These are phyloP conservation scores for Drosophila sturtevanti DNA, from an alignment of 1,140 invertebrate species.

Conservation along the genomic window DNA sequence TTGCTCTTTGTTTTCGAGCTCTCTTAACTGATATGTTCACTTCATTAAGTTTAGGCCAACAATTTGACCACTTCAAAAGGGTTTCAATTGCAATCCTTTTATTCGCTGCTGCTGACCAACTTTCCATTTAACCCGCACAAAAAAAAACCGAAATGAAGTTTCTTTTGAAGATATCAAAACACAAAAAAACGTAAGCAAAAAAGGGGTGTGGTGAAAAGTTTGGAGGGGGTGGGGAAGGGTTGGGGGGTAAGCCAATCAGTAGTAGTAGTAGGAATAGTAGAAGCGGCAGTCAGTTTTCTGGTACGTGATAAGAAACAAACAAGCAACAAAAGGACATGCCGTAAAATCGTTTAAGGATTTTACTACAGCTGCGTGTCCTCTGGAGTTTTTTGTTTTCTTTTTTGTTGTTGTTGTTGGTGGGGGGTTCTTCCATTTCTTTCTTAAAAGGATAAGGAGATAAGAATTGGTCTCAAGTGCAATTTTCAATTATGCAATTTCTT, in stretches of 20 bases:
- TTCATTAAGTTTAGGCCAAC: conserved; percentile 64
- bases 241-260: background rate
- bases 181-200: background rate
- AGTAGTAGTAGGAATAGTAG: background rate
- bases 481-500: conserved; percentile 80
- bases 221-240: background rate
- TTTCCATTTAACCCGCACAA: conserved; percentile 31
- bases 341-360: conserved; percentile 1
- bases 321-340: background rate
- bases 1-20: conserved; percentile 29
- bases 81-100: conserved; percentile 24
- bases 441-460: conserved; percentile 11
- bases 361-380: background rate
- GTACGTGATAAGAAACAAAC: background rate
- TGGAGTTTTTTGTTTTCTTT: conserved; percentile 7
- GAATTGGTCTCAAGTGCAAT: conserved; percentile 68
- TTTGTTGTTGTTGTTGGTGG: no score
- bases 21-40: conserved; percentile 64
- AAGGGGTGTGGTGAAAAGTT: no score
- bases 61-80: conserved; percentile 59
- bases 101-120: background rate
- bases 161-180: conserved; percentile 6
- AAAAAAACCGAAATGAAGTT: conserved; percentile 19
- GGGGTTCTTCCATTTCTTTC: background rate
- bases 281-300: no score